phyloP scores from a whole-genome alignment of 2,113 vertebrate species.

The Microtus ochrogaster region DNA sequence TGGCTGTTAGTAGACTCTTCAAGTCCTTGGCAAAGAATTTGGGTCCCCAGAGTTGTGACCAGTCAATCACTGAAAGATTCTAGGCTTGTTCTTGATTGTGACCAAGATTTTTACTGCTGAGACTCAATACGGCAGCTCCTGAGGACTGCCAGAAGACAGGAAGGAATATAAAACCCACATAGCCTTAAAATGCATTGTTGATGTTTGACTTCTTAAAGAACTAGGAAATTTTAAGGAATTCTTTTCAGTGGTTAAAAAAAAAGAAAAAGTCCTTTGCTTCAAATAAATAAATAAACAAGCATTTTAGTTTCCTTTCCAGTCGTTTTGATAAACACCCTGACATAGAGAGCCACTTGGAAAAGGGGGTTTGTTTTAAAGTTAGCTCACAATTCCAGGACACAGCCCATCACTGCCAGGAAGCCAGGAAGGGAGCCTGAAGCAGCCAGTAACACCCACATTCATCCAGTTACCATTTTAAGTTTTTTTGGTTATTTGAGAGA shows the following conservation, averaged over 20 bases:
- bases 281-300: neutral
- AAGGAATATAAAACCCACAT: neutral
- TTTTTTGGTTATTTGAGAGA: too few species aligned
- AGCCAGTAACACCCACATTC: neutral
- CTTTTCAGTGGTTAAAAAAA: neutral
- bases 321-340: neutral
- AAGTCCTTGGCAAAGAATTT: neutral
- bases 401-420: neutral
- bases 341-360: neutral
- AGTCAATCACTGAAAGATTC: neutral
- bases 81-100: neutral
- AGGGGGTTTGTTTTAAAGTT: neutral
- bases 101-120: neutral
- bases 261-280: conserved; percentile 20
- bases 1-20: neutral
- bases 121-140: neutral
- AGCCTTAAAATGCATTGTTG: conserved; percentile 51
- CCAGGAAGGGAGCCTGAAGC: neutral
- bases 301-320: neutral
- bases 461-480: neutral
- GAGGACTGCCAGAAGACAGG: neutral
- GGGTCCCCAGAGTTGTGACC: neutral
- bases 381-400: neutral
- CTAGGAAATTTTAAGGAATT: conserved; percentile 42
- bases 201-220: conserved; percentile 52